phyloP scores from a whole-genome alignment of 37 sponge, comb jelly and placozoan species.

The Dysidea cf. avara region DNA sequence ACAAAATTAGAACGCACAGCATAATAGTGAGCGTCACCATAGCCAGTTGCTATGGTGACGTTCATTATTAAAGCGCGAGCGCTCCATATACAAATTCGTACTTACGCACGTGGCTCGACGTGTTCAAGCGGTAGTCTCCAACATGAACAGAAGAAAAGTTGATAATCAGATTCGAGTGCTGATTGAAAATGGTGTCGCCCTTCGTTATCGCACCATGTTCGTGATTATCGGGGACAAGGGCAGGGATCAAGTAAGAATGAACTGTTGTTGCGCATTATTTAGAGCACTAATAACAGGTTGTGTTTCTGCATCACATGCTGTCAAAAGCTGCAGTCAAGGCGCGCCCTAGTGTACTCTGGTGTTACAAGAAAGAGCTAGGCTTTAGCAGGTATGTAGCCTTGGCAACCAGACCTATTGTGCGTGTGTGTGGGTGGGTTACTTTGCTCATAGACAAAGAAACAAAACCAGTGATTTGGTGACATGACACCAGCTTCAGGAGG shows the following conservation, averaged over 20 bases:
- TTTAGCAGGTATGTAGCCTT: conserved; percentile 93
- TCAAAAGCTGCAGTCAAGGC: conserved; percentile 76
- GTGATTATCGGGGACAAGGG: conserved; percentile 89
- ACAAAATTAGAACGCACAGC: no score
- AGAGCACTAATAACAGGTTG: conserved; percentile 54
- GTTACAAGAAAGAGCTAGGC: conserved; percentile 98
- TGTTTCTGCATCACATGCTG: conserved; percentile 92
- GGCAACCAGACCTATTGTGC: no score
- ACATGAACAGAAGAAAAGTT: conserved; percentile 69
- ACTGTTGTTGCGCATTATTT: neutral
- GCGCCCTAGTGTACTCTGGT: conserved; percentile 92
- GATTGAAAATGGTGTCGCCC: conserved; percentile 85
- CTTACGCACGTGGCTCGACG: no score
- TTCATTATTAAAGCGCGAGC: no score
- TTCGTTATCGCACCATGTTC: conserved; percentile 67
- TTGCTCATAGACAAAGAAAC: no score
- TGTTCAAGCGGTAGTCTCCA: no score
- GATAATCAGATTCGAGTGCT: conserved; percentile 77
- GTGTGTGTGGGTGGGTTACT: no score
- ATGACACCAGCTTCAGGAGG: no score
- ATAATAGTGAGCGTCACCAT: no score
- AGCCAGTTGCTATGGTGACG: no score
- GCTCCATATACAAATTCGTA: no score
- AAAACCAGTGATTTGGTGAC: no score
- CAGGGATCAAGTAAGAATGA: conserved; percentile 67